Percentiles rank a stretch among this genome's conserved stretches.
Conservation (phyloP, 92 coral and sea anemone genomes). For the Virgularia gustaviana region DNA sequence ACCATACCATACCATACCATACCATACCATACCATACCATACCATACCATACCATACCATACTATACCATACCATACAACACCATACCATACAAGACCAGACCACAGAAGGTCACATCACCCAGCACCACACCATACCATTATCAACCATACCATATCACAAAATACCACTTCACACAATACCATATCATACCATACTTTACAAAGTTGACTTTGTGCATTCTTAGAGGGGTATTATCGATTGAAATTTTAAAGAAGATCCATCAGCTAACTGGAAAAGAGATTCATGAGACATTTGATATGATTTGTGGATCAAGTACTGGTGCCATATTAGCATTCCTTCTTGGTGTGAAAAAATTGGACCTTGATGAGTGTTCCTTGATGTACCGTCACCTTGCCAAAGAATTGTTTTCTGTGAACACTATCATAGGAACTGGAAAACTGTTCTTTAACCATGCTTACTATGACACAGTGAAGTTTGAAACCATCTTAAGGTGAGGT, state of each 20-base stretch:
- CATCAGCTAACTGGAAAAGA: conserved; percentile 72
- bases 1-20: conserved; percentile 6
- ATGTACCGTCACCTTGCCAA: conserved; percentile 74
- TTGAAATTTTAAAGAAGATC: conserved; percentile 84
- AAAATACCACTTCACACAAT: not conserved
- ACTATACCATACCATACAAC: not conserved
- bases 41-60: not conserved
- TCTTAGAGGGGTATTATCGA: conserved; percentile 77
- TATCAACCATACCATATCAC: not conserved
- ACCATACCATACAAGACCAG: not conserved
- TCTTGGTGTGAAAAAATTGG: conserved; percentile 71
- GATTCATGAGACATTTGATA: conserved; percentile 77
- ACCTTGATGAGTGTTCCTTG: conserved; percentile 80
- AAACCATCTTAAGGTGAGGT: conserved; percentile 81
- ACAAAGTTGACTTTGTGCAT: not conserved
- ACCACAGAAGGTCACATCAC: not conserved
- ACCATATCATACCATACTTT: not conserved
- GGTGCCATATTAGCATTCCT: conserved; percentile 91
- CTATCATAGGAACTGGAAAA: conserved; percentile 90
- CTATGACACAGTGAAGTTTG: conserved; percentile 81
- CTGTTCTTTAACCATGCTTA: conserved; percentile 89
- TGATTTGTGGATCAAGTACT: conserved; percentile 89
- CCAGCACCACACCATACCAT: not conserved
- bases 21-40: not conserved
- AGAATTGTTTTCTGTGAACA: conserved; percentile 79